Conservation (phyloP, 2,797 vertebrate species). For the Ateles fusciceps region DNA sequence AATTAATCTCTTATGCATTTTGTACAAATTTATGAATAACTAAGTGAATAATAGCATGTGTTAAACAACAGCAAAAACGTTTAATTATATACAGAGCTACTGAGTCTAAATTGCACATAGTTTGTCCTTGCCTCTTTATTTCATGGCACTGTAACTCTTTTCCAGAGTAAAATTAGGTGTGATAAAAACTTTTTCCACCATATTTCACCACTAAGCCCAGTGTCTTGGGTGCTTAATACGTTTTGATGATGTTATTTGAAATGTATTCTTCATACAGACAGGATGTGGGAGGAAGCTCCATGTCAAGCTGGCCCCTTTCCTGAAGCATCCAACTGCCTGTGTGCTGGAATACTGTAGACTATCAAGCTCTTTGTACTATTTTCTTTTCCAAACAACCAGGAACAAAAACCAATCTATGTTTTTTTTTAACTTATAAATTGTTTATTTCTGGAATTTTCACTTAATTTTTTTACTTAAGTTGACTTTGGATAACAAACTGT, state of each 20-base stretch:
- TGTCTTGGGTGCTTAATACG: not conserved
- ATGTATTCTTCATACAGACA: not conserved
- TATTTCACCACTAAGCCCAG: not conserved
- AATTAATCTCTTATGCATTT: constrained; percentile 1
- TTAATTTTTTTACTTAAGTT: not conserved
- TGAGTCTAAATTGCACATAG: not conserved
- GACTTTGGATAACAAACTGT: not conserved
- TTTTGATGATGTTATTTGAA: not conserved
- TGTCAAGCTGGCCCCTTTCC: not conserved
- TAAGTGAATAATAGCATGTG: constrained; percentile 36
- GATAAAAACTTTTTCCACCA: not conserved
- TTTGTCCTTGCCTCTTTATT: not conserved
- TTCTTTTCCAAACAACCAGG: not conserved
- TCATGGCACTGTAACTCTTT: not conserved
- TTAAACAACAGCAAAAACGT: not conserved
- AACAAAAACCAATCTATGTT: not conserved
- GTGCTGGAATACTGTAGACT: rapidly evolving
- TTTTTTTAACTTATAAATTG: not conserved
- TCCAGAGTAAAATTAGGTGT: not conserved
- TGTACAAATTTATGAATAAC: not conserved
- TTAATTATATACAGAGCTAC: not conserved
- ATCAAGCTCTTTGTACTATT: not conserved
- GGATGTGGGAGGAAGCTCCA: not conserved
- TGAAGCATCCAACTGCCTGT: not conserved
- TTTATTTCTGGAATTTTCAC: not conserved